A percentile compares a stretch with the other conserved stretches of the same genome.
Evolutionary conservation across 2,797 vertebrate species (phyloP).

Genomic region (Rhabdomys pumilio): DNA sequence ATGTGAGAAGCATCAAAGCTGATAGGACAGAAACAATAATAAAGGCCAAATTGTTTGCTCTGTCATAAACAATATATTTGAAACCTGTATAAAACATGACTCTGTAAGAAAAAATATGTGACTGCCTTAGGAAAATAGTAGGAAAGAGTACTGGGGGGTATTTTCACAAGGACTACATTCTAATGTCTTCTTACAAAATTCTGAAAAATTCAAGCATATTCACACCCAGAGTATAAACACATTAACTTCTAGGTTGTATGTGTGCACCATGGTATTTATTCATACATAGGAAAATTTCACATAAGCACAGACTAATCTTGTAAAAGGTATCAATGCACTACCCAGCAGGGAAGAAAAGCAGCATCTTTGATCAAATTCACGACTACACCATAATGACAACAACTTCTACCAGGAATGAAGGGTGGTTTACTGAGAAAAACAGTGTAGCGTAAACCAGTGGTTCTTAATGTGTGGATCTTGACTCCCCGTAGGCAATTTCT

Average conservation of each 20-base stretch:
- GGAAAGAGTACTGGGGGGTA: background rate
- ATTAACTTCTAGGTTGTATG: background rate
- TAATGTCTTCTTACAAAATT: background rate
- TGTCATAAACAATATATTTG: background rate
- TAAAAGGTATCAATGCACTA: background rate
- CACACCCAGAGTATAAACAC: background rate
- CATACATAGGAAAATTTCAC: background rate
- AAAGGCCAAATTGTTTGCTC: background rate
- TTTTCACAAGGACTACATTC: background rate
- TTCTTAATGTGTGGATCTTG: background rate
- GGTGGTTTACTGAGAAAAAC: background rate
- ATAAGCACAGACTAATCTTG: background rate
- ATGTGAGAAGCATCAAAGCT: background rate
- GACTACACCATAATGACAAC: background rate
- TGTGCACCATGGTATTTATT: background rate
- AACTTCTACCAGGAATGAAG: background rate
- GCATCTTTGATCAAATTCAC: background rate
- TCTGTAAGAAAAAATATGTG: background rate
- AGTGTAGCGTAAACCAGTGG: no score
- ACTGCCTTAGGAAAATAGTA: background rate
- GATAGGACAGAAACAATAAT: background rate
- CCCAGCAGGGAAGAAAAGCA: background rate
- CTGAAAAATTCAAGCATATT: background rate
- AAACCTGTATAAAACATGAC: background rate
- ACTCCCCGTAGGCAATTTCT: background rate